Evolutionary conservation across 2,797 vertebrate genomes (phyloP), one percentile per base, ranked within the genome.

Genomic region (Dendrocincla fuliginosa): DNA sequence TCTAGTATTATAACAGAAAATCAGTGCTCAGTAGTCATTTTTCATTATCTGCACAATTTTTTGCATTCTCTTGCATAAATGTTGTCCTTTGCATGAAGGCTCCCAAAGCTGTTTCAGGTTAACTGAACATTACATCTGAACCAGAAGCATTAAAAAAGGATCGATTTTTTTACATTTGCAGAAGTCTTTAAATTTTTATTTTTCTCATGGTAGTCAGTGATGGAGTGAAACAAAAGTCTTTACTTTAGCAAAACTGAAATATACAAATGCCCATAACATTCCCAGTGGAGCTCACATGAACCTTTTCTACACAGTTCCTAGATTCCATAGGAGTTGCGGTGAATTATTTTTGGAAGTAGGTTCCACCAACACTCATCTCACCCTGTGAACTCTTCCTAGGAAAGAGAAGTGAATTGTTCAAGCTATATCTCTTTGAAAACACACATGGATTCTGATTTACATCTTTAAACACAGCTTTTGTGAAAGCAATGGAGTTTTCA

Each of bases 91-190:
- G 35, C 28, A 67, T 12, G 23, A 84, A 78, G 59, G 46, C 20
- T 91, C 37, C 47, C 32, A 90, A 67, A 92, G 44, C 30, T 88
- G 27, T 80, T 90, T 64, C 68, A 78, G 19, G 59, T 85, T 76
- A 93, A 85, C 59, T 53, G 11, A 70, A 33, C 73, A 89, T 80
- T 23, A 27, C 14, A 86, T 76, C 50, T 89, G 79, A 80, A 87
- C 13, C 20, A 84, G 57, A 89, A 84, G 32, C 49, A 53, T 60
- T 69, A 46, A 46, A 77, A 86, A 78, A 67, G 19, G 11, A 84
- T 13, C 16, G 6, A 18, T 33, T 90, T 74, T 74, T 73, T 42
- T 23, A 64, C 32, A 80, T 75, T 79, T 92, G 39, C 16, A 57
- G 37, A 76, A 84, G 52, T 35, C 24, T 65, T 53, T 35, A 13